These are phyloP conservation scores for Recurvirostra avosetta DNA, from an alignment of 2,113 vertebrate genomes.

Conservation along the genomic window DNA sequence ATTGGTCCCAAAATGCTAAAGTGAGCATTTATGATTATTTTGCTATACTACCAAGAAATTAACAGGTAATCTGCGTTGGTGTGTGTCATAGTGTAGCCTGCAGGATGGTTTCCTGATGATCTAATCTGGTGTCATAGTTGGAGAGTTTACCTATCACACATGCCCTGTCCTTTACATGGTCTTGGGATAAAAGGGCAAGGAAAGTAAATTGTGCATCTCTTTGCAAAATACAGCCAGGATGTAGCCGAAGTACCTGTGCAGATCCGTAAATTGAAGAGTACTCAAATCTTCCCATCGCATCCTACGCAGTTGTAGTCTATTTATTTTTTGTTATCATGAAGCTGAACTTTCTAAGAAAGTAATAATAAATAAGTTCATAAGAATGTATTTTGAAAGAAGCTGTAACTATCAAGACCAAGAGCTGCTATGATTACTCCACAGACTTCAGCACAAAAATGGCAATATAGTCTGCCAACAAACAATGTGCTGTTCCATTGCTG, in stretches of 20 bases:
- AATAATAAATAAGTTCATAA: background rate
- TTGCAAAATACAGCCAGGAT: background rate
- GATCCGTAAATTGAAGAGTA: background rate
- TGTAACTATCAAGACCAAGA: background rate
- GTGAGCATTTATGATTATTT: background rate
- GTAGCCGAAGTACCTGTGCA: background rate
- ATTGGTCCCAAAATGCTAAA: background rate
- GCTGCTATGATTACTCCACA: background rate
- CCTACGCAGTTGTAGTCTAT: background rate
- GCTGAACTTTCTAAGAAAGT: background rate
- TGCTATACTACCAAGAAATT: background rate
- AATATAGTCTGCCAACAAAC: constrained; percentile 46
- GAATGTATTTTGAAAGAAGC: background rate
- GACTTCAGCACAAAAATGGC: constrained; percentile 14
- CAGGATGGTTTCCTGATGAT: background rate
- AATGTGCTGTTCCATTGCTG: background rate
- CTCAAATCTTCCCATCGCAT: background rate
- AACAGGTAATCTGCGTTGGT: background rate
- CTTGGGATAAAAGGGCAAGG: background rate
- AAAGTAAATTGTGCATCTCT: background rate
- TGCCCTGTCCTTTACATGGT: background rate
- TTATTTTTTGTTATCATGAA: background rate
- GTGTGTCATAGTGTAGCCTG: background rate
- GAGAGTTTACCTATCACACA: background rate
- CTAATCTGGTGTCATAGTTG: background rate